phyloP scores from a whole-genome alignment of 1,140 invertebrate genomes.

The Dendroctonus ponderosae region DNA sequence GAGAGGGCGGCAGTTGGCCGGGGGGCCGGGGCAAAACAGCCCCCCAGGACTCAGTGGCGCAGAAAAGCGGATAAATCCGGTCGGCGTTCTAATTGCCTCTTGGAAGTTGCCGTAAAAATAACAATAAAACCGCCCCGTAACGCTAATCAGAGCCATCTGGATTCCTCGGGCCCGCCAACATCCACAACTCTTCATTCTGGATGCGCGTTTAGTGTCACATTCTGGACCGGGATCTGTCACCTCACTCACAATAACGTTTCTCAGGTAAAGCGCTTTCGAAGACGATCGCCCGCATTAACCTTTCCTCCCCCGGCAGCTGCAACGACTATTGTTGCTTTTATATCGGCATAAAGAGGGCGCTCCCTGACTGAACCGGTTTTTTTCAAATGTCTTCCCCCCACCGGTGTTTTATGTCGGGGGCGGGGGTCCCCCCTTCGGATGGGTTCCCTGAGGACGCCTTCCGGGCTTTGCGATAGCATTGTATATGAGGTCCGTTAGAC shows the following conservation, averaged over 20 bases:
- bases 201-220: constrained; percentile 27
- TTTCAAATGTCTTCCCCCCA: constrained; percentile 23
- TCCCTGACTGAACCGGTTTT: constrained; percentile 6
- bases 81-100: constrained; percentile 23
- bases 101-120: constrained; percentile 24
- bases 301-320: neutral
- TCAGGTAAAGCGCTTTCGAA: constrained; percentile 34
- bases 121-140: constrained; percentile 31
- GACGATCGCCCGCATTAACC: constrained; percentile 26
- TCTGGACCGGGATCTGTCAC: constrained; percentile 29
- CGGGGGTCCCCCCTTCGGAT: neutral
- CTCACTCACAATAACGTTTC: constrained; percentile 33
- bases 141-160: constrained; percentile 31
- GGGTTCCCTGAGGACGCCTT: constrained; percentile 28
- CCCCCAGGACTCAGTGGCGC: constrained; percentile 1
- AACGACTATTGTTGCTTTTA: constrained; percentile 33
- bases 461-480: constrained; percentile 48
- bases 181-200: constrained; percentile 30
- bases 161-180: constrained; percentile 26
- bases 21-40: neutral
- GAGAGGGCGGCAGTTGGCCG: constrained; percentile 14
- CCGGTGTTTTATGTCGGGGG: constrained; percentile 18
- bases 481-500: constrained; percentile 53
- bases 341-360: constrained; percentile 4
- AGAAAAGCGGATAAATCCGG: constrained; percentile 1